These are phyloP conservation scores for Hydroisotoma schaefferi DNA, from an alignment of 2,888 invertebrate species.

Conservation along the genomic window DNA sequence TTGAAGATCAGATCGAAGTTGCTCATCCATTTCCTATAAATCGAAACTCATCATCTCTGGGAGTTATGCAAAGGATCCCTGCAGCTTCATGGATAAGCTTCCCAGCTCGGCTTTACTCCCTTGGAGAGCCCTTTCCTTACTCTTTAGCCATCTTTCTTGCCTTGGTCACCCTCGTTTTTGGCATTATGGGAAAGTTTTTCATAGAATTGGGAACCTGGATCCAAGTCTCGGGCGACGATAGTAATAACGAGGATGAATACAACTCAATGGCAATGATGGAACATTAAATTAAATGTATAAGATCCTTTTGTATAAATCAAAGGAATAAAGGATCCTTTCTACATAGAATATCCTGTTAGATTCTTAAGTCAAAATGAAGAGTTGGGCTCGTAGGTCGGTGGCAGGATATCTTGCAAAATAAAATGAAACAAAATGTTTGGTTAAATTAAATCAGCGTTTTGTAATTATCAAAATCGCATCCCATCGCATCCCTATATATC, in stretches of 20 bases:
- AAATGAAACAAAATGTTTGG: too few species aligned
- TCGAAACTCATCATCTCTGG: neutral
- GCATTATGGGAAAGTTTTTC: slow-evolving; percentile 17
- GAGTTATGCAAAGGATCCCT: slow-evolving; percentile 6
- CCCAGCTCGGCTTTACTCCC: slow-evolving; percentile 17
- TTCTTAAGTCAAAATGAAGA: too few species aligned
- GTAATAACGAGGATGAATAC: neutral
- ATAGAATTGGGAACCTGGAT: slow-evolving; percentile 5
- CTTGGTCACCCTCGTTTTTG: slow-evolving; percentile 16
- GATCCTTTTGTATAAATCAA: too few species aligned
- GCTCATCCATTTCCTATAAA: neutral
- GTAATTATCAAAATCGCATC: too few species aligned
- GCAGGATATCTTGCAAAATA: too few species aligned
- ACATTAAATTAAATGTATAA: neutral
- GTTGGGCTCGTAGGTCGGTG: too few species aligned
- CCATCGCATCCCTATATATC: too few species aligned
- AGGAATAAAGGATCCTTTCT: too few species aligned
- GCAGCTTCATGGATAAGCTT: slow-evolving; percentile 15
- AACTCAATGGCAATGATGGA: neutral
- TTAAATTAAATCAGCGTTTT: too few species aligned
- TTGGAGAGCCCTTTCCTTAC: slow-evolving; percentile 6
- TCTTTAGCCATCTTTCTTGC: slow-evolving; percentile 6
- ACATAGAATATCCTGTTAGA: too few species aligned
- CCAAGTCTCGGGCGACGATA: neutral
- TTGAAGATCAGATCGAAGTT: too few species aligned